Evolutionary conservation across 2,888 invertebrate species (phyloP), one percentile per base, ranked within the genome.

Genomic region (Eristalinus aeneus): DNA sequence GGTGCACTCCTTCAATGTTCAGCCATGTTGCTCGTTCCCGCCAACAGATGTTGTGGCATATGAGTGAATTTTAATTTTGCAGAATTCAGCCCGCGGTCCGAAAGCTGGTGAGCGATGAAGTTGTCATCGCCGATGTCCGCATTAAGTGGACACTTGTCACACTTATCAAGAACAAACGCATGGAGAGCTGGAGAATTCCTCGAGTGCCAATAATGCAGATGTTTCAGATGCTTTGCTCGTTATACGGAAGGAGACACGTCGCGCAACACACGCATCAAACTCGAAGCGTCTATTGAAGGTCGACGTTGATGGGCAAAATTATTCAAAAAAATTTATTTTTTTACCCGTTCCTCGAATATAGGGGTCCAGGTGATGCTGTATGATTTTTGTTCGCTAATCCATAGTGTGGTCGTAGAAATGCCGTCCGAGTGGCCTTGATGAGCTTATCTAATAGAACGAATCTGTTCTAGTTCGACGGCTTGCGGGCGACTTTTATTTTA

Each of bases 11-110:
- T 77, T 69, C 31, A 20, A 12, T 46, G 12, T 22, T 46, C 20
- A 23, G 61, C 53, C 3, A 22, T 61, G 27, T 34, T 31, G 36
- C n/a, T 69, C 20, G 16, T 31, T 36, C 56, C 22, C 63, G 22
- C 16, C 39, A 61, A 36, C 68, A 76, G 76, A 68, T 76, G 76
- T 63, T 60, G 60, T 65, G 46, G 22, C 39, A n/a, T 27, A 36
- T 58, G 58, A 56, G 54, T 34, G 34, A 20, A 56, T 53, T 56
- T 54, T 10, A 12, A 27, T 56, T 56, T 73, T 46, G n/a, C 53
- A 4, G 32, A 54, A 20, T 12, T 68, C 10, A 34, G 39, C 63
- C 34, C 34, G 73, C n/a, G 31, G 31, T 32, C 39, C 8, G 22
- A 8, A 39, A 46, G 27, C 23, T n/a, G 39, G 23, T 64, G 39